These are phyloP conservation scores for Onchidella celtica DNA, from an alignment of 2,888 invertebrate species.

Conservation along the genomic window DNA sequence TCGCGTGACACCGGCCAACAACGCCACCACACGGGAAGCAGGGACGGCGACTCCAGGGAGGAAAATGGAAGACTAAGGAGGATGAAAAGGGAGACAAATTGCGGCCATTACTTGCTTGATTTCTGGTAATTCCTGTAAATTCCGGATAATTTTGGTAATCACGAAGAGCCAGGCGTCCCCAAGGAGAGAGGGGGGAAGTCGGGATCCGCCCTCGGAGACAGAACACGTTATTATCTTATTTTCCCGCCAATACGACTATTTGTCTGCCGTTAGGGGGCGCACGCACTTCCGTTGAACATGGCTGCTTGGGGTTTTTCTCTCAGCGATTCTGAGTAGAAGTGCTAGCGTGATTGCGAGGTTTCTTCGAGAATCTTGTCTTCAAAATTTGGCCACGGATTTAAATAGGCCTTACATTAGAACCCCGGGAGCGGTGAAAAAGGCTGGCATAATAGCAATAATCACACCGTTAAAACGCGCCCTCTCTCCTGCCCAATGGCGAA, in stretches of 20 bases:
- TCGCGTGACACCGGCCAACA: conserved; percentile 46
- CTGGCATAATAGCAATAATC: conserved; percentile 28
- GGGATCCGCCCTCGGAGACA: conserved; percentile 40
- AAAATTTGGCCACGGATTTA: conserved; percentile 30
- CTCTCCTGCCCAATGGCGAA: conserved; percentile 29
- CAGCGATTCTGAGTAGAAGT: conserved; percentile 17
- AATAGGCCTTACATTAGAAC: conserved; percentile 36
- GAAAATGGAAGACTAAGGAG: conserved; percentile 48
- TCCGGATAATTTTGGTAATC: conserved; percentile 51
- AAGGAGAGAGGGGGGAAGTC: conserved; percentile 42
- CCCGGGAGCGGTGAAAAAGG: conserved; percentile 19
- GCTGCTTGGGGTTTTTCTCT: conserved; percentile 29
- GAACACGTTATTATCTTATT: conserved; percentile 52
- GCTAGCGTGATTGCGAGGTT: conserved; percentile 36
- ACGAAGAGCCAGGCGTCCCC: conserved; percentile 41
- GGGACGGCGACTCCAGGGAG: conserved; percentile 38
- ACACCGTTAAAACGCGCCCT: conserved; percentile 16
- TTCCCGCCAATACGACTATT: conserved; percentile 52
- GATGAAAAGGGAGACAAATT: conserved; percentile 53
- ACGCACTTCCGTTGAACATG: conserved; percentile 48
- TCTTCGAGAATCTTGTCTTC: conserved; percentile 24
- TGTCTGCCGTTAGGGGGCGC: conserved; percentile 50
- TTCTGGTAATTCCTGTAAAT: conserved; percentile 52
- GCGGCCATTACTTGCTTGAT: conserved; percentile 51
- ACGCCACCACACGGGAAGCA: conserved; percentile 32